Conservation (phyloP, 2,797 vertebrate genomes). For the Parauchenoglanis ngamensis region DNA sequence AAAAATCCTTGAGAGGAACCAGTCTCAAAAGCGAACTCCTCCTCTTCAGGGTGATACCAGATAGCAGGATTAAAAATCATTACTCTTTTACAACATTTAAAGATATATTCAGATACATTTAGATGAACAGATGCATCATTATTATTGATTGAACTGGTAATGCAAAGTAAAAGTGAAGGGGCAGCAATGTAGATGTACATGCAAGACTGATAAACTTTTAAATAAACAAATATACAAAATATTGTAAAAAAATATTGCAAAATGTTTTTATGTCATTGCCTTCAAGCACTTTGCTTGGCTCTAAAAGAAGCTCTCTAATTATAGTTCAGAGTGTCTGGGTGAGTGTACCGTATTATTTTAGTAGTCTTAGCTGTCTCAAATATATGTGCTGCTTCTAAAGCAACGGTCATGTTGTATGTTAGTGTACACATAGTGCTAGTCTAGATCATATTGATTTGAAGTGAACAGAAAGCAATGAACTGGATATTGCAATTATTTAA, state of each 20-base stretch:
- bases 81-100: neutral
- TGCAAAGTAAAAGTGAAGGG: neutral
- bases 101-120: neutral
- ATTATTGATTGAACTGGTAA: neutral
- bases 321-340: constrained; percentile 36
- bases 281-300: constrained; percentile 14
- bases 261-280: neutral
- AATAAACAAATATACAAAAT: neutral
- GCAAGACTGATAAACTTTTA: neutral
- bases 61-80: neutral
- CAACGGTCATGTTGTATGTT: neutral
- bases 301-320: constrained; percentile 27
- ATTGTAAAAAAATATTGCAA: neutral
- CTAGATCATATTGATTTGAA: neutral
- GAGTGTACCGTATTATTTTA: constrained; percentile 45
- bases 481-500: neutral
- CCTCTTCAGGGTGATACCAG: neutral
- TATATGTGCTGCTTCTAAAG: constrained; percentile 9
- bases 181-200: neutral
- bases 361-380: constrained; percentile 37
- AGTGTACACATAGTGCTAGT: neutral
- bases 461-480: neutral
- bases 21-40: neutral
- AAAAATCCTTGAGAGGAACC: neutral
- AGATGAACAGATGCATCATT: neutral